These are phyloP conservation scores for Watsonalla cultraria DNA, from an alignment of 2,888 invertebrate genomes.

Conservation along the genomic window DNA sequence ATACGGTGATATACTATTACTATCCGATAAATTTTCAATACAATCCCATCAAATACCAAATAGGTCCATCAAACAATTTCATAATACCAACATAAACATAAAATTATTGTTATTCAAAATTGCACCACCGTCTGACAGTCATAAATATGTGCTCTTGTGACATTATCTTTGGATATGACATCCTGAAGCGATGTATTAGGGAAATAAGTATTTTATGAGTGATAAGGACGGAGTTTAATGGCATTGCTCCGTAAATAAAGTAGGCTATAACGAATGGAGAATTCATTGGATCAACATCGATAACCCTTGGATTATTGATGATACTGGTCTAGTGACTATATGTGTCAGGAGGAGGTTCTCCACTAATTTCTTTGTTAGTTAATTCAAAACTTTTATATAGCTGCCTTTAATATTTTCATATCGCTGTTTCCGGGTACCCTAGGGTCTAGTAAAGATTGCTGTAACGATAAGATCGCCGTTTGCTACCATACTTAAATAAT, in stretches of 20 bases:
- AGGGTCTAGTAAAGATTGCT: too few relatives aligned
- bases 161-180: constrained; percentile 39
- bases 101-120: constrained; percentile 22
- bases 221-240: constrained; percentile 46
- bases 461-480: too few relatives aligned
- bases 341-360: too few relatives aligned
- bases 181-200: constrained; percentile 49
- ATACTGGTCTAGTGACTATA: too few relatives aligned
- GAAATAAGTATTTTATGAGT: constrained; percentile 59
- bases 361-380: too few relatives aligned
- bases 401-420: too few relatives aligned
- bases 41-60: neutral
- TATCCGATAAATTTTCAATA: too few relatives aligned
- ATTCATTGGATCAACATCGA: constrained; percentile 19
- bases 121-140: constrained; percentile 34
- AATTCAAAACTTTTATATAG: too few relatives aligned
- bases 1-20: too few relatives aligned
- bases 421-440: too few relatives aligned
- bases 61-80: neutral
- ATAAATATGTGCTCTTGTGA: constrained; percentile 48
- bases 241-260: constrained; percentile 36
- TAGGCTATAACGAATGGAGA: constrained; percentile 23
- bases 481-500: too few relatives aligned
- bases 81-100: neutral
- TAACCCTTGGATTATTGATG: neutral